phyloP scores from a whole-genome alignment of 2,113 vertebrate genomes.

The Calcarius ornatus region DNA sequence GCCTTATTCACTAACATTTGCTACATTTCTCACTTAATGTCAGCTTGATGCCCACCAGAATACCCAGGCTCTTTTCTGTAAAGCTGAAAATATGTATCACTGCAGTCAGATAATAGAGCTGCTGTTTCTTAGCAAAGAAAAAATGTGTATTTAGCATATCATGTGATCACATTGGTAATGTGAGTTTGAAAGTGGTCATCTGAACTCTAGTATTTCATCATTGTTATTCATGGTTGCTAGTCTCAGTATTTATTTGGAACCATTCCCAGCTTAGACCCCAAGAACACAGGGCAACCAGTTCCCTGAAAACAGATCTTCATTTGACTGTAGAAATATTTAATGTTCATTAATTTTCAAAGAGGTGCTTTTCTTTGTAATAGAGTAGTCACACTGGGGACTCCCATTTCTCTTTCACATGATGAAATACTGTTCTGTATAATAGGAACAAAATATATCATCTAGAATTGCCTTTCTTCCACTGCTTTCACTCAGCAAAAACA shows the following conservation, averaged over 20 bases:
- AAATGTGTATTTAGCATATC: neutral
- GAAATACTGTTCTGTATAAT: conserved; percentile 24
- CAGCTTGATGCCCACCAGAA: neutral
- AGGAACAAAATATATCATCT: neutral
- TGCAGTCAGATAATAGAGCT: neutral
- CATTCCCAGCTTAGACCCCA: neutral
- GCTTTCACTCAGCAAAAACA: conserved; percentile 25
- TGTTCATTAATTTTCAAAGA: conserved; percentile 64
- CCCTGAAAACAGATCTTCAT: conserved; percentile 14
- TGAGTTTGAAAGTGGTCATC: neutral
- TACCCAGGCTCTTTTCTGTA: neutral
- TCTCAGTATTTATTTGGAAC: conserved; percentile 34
- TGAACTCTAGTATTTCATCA: neutral
- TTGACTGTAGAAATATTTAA: conserved; percentile 60
- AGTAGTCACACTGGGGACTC: conserved; percentile 4
- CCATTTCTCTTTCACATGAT: conserved; percentile 15
- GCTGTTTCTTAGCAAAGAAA: neutral
- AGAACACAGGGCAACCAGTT: neutral
- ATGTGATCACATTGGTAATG: neutral
- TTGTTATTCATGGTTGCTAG: neutral
- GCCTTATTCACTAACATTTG: neutral
- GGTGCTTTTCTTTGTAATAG: conserved; percentile 44
- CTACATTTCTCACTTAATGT: neutral
- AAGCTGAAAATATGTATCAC: neutral
- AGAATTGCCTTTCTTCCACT: neutral